These are phyloP conservation scores for Melieria picta DNA, from an alignment of 2,888 invertebrate species.

Conservation along the genomic window DNA sequence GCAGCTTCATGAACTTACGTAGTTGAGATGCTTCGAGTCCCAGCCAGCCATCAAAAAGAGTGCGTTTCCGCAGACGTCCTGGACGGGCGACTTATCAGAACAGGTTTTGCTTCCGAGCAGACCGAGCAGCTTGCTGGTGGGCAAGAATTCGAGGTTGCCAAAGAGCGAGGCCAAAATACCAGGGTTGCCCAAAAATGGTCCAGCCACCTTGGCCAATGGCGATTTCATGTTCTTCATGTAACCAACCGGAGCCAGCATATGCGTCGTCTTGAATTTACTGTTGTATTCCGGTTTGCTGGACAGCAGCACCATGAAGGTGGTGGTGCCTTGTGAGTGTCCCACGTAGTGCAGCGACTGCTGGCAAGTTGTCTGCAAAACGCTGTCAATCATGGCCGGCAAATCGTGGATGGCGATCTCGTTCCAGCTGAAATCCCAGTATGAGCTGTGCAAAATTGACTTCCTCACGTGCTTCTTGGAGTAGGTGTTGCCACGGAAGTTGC, in stretches of 20 bases:
- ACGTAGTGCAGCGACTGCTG: conserved; percentile 45
- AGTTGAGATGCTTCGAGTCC: conserved; percentile 45
- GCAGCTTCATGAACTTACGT: conserved; percentile 37
- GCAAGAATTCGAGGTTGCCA: conserved; percentile 69
- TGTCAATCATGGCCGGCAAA: conserved; percentile 49
- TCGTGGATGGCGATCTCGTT: conserved; percentile 83
- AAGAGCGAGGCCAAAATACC: conserved; percentile 36
- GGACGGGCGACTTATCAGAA: conserved; percentile 38
- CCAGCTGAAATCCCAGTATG: conserved; percentile 71
- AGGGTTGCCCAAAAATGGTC: conserved; percentile 50
- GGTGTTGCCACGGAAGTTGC: conserved; percentile 49
- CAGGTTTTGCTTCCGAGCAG: conserved; percentile 67
- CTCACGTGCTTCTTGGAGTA: conserved; percentile 48
- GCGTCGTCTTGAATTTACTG: conserved; percentile 42
- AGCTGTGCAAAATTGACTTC: conserved; percentile 2
- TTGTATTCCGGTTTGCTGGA: conserved; percentile 44
- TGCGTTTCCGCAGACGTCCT: conserved; percentile 42
- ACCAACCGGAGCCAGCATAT: conserved; percentile 48
- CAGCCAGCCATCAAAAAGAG: conserved; percentile 44
- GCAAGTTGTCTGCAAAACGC: conserved; percentile 39
- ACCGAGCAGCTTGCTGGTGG: conserved; percentile 67
- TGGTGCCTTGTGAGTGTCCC: conserved; percentile 51
- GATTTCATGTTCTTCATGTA: conserved; percentile 68
- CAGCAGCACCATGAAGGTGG: conserved; percentile 38
- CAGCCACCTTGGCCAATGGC: conserved; percentile 59